Conservation (phyloP, 2,888 invertebrate genomes). For the Heteromurus nitidus region DNA sequence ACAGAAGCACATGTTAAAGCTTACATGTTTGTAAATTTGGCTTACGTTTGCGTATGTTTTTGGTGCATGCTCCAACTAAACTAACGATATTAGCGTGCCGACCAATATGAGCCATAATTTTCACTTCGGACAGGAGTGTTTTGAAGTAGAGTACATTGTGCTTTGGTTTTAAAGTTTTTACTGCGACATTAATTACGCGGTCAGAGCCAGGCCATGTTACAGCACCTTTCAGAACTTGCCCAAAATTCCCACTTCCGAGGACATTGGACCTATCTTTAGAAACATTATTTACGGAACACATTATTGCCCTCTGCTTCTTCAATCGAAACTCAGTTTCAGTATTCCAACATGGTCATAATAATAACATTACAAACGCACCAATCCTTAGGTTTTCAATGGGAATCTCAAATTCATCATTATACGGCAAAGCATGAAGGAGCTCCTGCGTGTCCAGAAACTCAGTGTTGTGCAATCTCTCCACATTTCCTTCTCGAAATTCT, state of each 20-base stretch:
- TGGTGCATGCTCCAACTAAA: constrained; percentile 64
- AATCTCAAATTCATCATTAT: constrained; percentile 65
- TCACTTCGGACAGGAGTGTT: constrained; percentile 65
- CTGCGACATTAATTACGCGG: constrained; percentile 47
- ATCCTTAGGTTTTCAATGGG: constrained; percentile 50
- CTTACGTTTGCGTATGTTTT: constrained; percentile 62
- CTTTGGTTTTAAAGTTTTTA: constrained; percentile 63
- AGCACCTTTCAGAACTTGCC: constrained; percentile 61
- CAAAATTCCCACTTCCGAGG: constrained; percentile 64
- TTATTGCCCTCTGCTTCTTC: too few species aligned
- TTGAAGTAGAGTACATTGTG: constrained; percentile 52
- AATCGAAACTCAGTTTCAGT: background rate
- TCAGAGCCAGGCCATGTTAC: background rate
- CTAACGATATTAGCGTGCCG: constrained; percentile 61
- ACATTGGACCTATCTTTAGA: constrained; percentile 36
- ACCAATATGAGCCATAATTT: constrained; percentile 67
- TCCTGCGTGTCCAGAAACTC: constrained; percentile 61
- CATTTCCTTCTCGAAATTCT: constrained; percentile 61
- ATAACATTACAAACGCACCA: constrained; percentile 30
- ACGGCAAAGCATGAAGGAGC: constrained; percentile 60
- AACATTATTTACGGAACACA: background rate
- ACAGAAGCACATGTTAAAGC: background rate
- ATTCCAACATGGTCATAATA: too few species aligned
- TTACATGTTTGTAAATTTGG: background rate
- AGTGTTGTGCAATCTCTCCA: constrained; percentile 31